Percentiles rank a stretch among this genome's conserved stretches.
These are phyloP conservation scores for Philonicus albiceps DNA, from an alignment of 2,888 invertebrate genomes.

Conservation along the genomic window DNA sequence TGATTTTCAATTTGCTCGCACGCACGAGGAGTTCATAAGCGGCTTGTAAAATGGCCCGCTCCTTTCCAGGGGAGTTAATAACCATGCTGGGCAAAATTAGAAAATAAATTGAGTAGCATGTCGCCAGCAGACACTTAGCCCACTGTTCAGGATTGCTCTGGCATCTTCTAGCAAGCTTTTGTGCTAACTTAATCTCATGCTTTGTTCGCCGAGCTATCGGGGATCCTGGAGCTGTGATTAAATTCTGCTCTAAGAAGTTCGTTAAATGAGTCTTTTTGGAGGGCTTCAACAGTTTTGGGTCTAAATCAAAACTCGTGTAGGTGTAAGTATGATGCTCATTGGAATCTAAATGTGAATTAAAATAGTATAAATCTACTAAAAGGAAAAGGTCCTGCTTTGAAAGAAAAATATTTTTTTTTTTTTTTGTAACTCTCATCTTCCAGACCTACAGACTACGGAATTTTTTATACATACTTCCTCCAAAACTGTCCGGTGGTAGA, in stretches of 20 bases:
- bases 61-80: constrained; percentile 74
- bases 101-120: constrained; percentile 95
- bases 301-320: constrained; percentile 71
- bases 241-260: constrained; percentile 58
- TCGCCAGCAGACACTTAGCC: constrained; percentile 88
- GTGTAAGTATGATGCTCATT: constrained; percentile 59
- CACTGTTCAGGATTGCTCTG: constrained; percentile 82
- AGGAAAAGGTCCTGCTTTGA: background rate
- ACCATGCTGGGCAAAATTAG: constrained; percentile 91
- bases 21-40: constrained; percentile 88
- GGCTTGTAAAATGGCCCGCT: constrained; percentile 76
- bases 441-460: background rate
- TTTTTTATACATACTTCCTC: constrained; percentile 44
- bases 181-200: constrained; percentile 93
- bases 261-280: constrained; percentile 56
- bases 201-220: constrained; percentile 94
- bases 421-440: background rate
- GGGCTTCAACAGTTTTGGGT: constrained; percentile 67
- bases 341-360: constrained; percentile 47
- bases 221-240: constrained; percentile 74
- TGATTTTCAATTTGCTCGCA: constrained; percentile 84
- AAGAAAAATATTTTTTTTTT: background rate
- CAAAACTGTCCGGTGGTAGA: constrained; percentile 83
- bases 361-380: background rate
- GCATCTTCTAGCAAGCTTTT: constrained; percentile 71